These are phyloP conservation scores for Drosophila pseudoobscura DNA, from an alignment of 1,140 invertebrate genomes.

Conservation along the genomic window DNA sequence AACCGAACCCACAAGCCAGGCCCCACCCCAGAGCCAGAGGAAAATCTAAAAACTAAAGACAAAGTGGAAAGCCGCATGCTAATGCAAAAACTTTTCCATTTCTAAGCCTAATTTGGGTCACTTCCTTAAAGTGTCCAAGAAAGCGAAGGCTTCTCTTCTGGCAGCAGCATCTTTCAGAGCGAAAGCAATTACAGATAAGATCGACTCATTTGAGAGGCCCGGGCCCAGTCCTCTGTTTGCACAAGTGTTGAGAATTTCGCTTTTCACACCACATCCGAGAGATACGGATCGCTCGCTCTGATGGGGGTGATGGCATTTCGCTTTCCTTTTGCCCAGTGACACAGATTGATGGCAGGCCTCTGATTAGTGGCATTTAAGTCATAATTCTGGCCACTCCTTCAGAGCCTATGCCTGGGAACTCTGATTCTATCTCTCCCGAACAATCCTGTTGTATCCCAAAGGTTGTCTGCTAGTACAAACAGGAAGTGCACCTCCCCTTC, in stretches of 20 bases:
- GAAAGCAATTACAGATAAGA: conserved; percentile 81
- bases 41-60: conserved; percentile 53
- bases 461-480: conserved; percentile 32
- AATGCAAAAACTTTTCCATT: conserved; percentile 68
- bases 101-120: conserved; percentile 73
- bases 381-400: conserved; percentile 25
- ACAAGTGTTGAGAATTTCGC: conserved; percentile 69
- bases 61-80: conserved; percentile 59
- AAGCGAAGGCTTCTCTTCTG: conserved; percentile 16
- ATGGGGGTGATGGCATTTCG: conserved; percentile 64
- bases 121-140: conserved; percentile 70
- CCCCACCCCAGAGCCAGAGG: too few relatives aligned
- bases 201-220: conserved; percentile 59
- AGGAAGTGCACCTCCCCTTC: conserved; percentile 62
- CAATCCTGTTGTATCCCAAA: conserved; percentile 32
- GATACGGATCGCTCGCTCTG: conserved; percentile 32
- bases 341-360: conserved; percentile 57
- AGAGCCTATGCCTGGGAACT: not conserved
- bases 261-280: conserved; percentile 64
- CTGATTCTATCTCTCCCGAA: not conserved
- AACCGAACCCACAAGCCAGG: not conserved
- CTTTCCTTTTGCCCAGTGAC: conserved; percentile 76
- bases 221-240: conserved; percentile 49
- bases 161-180: conserved; percentile 41
- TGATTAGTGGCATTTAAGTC: conserved; percentile 53